phyloP scores from a whole-genome alignment of 1,140 invertebrate species.

The fruit fly (Drosophila melanogaster) region DNA sequence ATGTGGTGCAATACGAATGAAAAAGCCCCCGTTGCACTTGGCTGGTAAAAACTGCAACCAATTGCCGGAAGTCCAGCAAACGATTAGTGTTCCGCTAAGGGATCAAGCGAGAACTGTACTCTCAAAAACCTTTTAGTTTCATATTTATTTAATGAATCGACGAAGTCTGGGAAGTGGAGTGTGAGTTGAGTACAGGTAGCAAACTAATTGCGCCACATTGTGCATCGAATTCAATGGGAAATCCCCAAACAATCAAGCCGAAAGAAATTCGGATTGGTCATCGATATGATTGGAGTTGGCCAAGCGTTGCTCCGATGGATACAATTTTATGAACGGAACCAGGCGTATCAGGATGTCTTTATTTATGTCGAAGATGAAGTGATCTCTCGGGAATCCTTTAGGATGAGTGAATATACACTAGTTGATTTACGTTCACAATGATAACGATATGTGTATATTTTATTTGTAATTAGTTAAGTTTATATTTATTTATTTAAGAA shows the following conservation, averaged over 20 bases:
- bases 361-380: slow-evolving; percentile 5
- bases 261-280: slow-evolving; percentile 25
- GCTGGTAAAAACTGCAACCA: slow-evolving; percentile 43
- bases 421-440: neutral
- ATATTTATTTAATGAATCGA: slow-evolving; percentile 69
- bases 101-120: slow-evolving; percentile 11
- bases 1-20: slow-evolving; percentile 56
- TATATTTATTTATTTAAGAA: neutral
- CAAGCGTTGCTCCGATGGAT: slow-evolving; percentile 8
- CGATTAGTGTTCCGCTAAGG: slow-evolving; percentile 9
- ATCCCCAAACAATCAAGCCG: slow-evolving; percentile 65
- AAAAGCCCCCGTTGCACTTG: slow-evolving; percentile 37
- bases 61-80: slow-evolving; percentile 72
- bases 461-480: no score
- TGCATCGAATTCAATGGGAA: slow-evolving; percentile 57
- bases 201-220: slow-evolving; percentile 71
- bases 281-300: slow-evolving; percentile 37
- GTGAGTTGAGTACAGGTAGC: slow-evolving; percentile 21
- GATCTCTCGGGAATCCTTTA: neutral
- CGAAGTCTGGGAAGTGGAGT: slow-evolving; percentile 1
- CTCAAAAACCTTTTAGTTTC: slow-evolving; percentile 64
- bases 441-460: no score
- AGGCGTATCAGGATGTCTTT: neutral
- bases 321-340: neutral
- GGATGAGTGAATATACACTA: neutral